Evolutionary conservation across 2,797 vertebrate genomes (phyloP), one percentile per base, ranked within the genome.

Genomic region (Coreius guichenoti): DNA sequence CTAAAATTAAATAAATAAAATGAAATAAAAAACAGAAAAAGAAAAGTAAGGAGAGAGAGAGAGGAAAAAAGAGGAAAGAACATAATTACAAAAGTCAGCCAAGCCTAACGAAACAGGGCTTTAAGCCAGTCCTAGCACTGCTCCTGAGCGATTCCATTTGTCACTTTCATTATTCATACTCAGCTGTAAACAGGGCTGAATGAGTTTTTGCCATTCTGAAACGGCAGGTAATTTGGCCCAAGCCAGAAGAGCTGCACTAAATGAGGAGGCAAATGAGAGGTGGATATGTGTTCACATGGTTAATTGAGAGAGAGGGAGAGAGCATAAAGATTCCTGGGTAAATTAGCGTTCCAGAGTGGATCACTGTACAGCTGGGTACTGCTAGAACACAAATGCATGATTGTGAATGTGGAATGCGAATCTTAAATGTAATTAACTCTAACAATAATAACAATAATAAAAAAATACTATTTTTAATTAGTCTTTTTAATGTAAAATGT

Each of bases 31-130:
- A 89, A 56, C 8, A 74, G 69, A 86, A 87, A 87, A 26, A 14
- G 19, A 74, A 87, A 81, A 51, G 21, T 36, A 76, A 56, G 56
- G 51, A 47, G 81, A 17, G 21, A 19, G 9, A 84, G n/a, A 70
- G 51, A 72, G 56, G 80, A 61, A 82, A 85, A 85, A 84, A 16
- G 14, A 49, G 45, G 36, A 77, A 58, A 91, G 92, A 94, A 94
- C 91, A 91, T 95, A 95, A 96, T 96, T 96, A 95, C 92, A 91
- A 95, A 95, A 94, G 90, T 93, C 92, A 95, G 92, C 93, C 94
- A 94, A 94, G 94, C 95, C 93, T 91, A 95, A 94, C 92, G 93
- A 95, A 96, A 95, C 93, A 93, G 89, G 81, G 93, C 94, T 93
- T 87, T 89, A 91, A 94, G 93, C 92, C 92, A 91, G 92, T 92